Evolutionary conservation across 1,140 invertebrate species (phyloP).

Genomic region (Drosophila persimilis): DNA sequence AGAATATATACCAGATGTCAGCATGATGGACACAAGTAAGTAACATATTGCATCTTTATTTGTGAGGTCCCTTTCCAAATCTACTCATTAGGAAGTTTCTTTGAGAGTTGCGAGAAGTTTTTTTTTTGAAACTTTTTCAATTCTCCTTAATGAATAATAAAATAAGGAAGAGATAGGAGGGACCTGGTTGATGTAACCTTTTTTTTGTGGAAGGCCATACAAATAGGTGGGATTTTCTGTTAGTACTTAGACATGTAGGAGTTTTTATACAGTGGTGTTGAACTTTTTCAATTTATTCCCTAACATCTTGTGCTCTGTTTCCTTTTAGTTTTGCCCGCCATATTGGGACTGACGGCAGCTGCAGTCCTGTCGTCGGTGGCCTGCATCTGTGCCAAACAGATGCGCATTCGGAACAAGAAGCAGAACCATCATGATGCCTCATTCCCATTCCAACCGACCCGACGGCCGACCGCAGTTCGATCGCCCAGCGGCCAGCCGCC

Average conservation of each 20-base stretch:
- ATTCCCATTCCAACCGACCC: slow-evolving; percentile 85
- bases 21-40: slow-evolving; percentile 82
- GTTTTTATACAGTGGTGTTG: too few relatives aligned
- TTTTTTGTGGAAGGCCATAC: background rate
- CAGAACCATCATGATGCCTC: slow-evolving; percentile 77
- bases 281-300: background rate
- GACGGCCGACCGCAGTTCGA: slow-evolving; percentile 85
- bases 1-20: slow-evolving; percentile 78
- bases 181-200: background rate
- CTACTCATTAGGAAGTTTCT: slow-evolving; percentile 33
- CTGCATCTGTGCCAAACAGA: slow-evolving; percentile 77
- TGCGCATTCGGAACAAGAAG: slow-evolving; percentile 79
- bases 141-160: slow-evolving; percentile 26
- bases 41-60: slow-evolving; percentile 63
- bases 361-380: slow-evolving; percentile 75
- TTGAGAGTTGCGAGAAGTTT: slow-evolving; percentile 9
- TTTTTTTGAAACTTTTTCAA: slow-evolving; percentile 12
- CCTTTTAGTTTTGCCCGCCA: slow-evolving; percentile 74
- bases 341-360: slow-evolving; percentile 75
- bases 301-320: background rate
- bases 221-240: background rate
- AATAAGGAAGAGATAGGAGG: slow-evolving; percentile 4
- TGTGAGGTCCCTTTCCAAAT: slow-evolving; percentile 6
- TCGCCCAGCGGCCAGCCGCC: slow-evolving; percentile 86
- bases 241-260: too few relatives aligned